Base-by-base conservation (phyloP, 2,888 invertebrate species). In the Electrophaes corylata region DNA sequence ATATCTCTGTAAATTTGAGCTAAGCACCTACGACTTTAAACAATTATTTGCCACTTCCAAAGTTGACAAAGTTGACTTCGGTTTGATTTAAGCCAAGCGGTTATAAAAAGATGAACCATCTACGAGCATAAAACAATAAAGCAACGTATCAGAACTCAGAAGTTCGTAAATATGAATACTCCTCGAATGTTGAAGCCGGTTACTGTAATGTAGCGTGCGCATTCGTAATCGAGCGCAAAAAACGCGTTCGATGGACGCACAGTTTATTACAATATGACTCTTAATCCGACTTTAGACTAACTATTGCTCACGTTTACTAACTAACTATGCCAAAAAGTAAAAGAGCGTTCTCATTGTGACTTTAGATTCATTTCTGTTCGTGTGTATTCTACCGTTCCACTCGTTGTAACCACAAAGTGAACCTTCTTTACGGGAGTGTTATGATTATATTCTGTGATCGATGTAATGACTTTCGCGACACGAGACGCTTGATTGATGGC, bases 401-500 rank as follows among this genome's bases (percentile, higher is more conserved):
- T 18, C 20, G 23, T 5, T n/a, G n/a, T n/a, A n/a, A 20, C 8
- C 18, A 31, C 31, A 4, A 40, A 41, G 40, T 40, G 31, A 10
- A 19, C 18, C 10, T 40, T 12, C n/a, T 40, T 19, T 19, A 49
- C n/a, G 49, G 19, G 31, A 55, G 41, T 10, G 10, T 1, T 47
- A 8, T 18, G 26, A 40, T 40, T 45, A n/a, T 57, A 41, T 51
- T 51, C 51, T 35, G 35, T 51, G 26, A 31, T 31, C 37, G 52
- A 55, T 41, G 46, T 64, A 60, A 66, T 63, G 64, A 63, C 52
- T 59, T 56, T 43, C 37, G 58, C 45, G 57, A 62, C 57, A 57
- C 54, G 51, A 57, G 45, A 26, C 41, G 57, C 40, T 50, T 65
- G 67, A 66, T 65, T 62, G 66, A 67, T 60, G 63, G 40, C 54